Evolutionary conservation across 2,113 vertebrate genomes (phyloP).

Genomic region (Baryphthengus martii): DNA sequence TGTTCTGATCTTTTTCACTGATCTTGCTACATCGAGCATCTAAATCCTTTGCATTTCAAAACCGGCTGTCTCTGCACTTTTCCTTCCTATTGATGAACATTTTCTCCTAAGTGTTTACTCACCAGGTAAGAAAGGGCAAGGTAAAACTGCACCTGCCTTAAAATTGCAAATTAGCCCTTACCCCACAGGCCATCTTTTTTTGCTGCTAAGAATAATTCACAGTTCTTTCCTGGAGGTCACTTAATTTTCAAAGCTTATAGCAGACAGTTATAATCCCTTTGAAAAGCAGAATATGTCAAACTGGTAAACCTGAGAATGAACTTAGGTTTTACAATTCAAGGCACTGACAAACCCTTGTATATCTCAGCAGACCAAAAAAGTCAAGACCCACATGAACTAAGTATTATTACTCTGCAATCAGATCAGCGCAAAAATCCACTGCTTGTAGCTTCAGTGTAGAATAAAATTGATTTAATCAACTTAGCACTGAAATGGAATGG

Average conservation of each 20-base stretch:
- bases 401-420: background rate
- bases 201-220: background rate
- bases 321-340: background rate
- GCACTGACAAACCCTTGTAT: background rate
- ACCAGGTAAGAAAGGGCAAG: background rate
- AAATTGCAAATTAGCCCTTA: background rate
- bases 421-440: background rate
- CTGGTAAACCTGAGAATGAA: background rate
- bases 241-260: background rate
- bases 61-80: background rate
- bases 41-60: background rate
- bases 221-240: background rate
- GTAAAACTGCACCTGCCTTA: fast-evolving
- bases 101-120: background rate
- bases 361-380: background rate
- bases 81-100: background rate
- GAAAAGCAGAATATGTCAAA: background rate
- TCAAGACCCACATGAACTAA: background rate
- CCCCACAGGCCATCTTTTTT: background rate
- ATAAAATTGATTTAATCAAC: background rate
- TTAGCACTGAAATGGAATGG: background rate
- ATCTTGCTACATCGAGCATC: background rate
- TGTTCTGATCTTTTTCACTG: background rate
- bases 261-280: background rate
- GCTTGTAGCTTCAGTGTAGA: background rate